These are phyloP conservation scores for Semaprochilodus insignis DNA, from an alignment of 2,797 vertebrate species.

Conservation along the genomic window DNA sequence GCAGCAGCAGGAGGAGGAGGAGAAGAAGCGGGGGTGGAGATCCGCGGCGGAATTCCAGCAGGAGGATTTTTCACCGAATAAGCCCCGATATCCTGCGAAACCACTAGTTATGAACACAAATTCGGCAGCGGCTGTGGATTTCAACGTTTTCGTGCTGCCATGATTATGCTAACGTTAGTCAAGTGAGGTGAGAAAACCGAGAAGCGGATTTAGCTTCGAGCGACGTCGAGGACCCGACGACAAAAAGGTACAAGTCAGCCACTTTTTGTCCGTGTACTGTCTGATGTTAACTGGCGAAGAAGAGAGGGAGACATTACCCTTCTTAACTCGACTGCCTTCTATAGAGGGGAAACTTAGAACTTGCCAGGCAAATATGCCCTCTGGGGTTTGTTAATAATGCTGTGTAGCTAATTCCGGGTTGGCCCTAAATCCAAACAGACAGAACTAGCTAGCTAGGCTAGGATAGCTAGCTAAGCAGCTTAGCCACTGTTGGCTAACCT, in stretches of 20 bases:
- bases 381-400: neutral
- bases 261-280: neutral
- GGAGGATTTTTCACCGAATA: neutral
- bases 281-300: neutral
- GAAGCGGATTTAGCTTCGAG: constrained; percentile 22
- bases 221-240: constrained; percentile 10
- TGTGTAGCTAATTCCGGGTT: neutral
- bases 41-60: constrained; percentile 14
- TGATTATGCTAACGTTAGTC: neutral
- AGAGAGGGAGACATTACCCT: too few species aligned
- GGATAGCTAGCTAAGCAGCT: neutral
- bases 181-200: neutral
- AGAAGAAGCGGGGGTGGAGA: constrained; percentile 41
- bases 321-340: neutral
- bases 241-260: constrained; percentile 20
- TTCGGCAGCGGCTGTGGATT: neutral
- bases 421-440: neutral
- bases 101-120: neutral
- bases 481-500: neutral
- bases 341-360: neutral
- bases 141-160: neutral
- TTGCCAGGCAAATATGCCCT: too few species aligned
- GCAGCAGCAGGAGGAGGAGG: constrained; percentile 12
- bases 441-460: neutral
- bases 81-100: neutral